These are phyloP conservation scores for Paramacrobiotus metropolitanus DNA, from an alignment of 1,140 invertebrate genomes.

Conservation along the genomic window DNA sequence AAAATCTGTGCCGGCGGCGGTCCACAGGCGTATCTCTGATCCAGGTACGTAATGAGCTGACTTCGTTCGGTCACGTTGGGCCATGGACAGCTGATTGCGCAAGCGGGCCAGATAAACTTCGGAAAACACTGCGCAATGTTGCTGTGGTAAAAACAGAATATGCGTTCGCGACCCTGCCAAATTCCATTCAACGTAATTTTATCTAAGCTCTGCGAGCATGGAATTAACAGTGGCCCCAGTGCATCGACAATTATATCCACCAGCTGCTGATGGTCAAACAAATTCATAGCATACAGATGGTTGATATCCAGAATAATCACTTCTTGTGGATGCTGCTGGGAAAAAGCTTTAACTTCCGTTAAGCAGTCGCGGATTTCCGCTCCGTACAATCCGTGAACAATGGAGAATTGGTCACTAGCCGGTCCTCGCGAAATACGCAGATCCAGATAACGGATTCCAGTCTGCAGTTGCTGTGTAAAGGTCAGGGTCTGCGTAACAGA, in stretches of 20 bases:
- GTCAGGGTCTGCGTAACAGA: background rate
- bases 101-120: background rate
- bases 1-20: background rate
- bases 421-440: background rate
- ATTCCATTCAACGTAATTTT: background rate
- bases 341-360: background rate
- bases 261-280: background rate
- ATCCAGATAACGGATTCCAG: background rate
- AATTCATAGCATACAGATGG: background rate
- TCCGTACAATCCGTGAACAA: background rate
- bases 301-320: background rate
- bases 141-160: background rate
- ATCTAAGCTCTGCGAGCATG: background rate
- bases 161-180: background rate
- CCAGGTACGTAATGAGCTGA: background rate
- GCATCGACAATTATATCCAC: background rate
- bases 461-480: background rate
- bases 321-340: background rate
- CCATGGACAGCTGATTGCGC: background rate
- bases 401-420: background rate
- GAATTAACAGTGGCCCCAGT: background rate
- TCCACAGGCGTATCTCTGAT: background rate
- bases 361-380: background rate
- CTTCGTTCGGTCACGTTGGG: background rate
- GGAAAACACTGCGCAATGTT: background rate